Conservation (phyloP, 2,113 vertebrate genomes). For the Corynorhinus townsendii region DNA sequence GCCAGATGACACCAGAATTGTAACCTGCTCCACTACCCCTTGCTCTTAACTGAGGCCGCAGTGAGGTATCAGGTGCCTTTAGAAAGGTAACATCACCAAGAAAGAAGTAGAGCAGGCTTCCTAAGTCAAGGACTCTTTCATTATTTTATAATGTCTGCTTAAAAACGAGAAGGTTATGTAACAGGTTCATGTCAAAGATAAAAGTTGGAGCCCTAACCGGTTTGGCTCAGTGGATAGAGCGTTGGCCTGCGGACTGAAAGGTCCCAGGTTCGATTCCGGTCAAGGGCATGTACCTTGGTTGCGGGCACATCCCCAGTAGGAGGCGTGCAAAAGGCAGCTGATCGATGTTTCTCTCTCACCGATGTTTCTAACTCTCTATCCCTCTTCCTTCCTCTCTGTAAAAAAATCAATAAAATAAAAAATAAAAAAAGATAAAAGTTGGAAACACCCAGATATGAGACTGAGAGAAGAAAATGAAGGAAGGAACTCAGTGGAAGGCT, state of each 20-base stretch:
- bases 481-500: not conserved
- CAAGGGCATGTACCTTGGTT: too few relatives aligned
- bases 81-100: not conserved
- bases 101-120: not conserved
- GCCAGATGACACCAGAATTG: not conserved
- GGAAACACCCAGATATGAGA: not conserved
- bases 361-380: too few relatives aligned
- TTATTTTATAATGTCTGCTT: not conserved
- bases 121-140: not conserved
- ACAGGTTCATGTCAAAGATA: not conserved
- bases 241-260: too few relatives aligned
- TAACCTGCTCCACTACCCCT: not conserved
- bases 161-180: not conserved
- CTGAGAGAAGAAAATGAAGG: not conserved
- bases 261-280: too few relatives aligned
- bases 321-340: too few relatives aligned
- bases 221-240: too few relatives aligned
- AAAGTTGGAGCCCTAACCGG: too few relatives aligned
- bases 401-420: too few relatives aligned
- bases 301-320: too few relatives aligned
- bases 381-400: too few relatives aligned
- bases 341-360: too few relatives aligned
- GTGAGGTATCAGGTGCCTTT: not conserved
- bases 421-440: slow-evolving; percentile 6
- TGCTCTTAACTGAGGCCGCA: not conserved